Evolutionary conservation across 2,888 invertebrate genomes (phyloP), one percentile per base, ranked within the genome.

Genomic region (Tromatobia lineatoria): DNA sequence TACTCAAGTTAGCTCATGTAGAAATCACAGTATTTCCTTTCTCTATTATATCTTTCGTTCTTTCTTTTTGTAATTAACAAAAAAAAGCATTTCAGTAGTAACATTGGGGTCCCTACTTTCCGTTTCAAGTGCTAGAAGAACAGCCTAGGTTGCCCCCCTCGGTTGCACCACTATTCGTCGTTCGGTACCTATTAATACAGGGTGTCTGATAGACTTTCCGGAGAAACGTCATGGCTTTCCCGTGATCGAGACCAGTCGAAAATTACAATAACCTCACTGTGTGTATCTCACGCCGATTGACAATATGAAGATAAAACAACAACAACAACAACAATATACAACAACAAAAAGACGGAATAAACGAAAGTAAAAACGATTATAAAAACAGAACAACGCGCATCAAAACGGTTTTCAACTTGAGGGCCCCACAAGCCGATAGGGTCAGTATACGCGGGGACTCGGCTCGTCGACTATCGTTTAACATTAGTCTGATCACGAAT

Each of bases 111-210:
- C 92, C 94, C 94, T 95, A 94, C 95, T 95, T 95, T 94, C 94
- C 93, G 93, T 94, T 94, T 93, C 89, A 92, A 94, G 96, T 96
- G 96, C 96, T 96, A 96, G 96, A 96, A 96, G 95, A 96, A 96
- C 96, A 95, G 95, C 95, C 95, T 95, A 94, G 94, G 93, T 94
- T 94, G 94, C 94, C 94, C 94, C 93, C 94, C 94, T 93, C 92
- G 91, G 92, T 92, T 90, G 92, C 93, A 93, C 94, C 95, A 95
- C 95, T 95, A 83, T 86, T 89, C 86, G 82, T 87, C 77, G 85
- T 80, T 86, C 84, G 88, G 87, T 88, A 84, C 83, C 83, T 87
- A 85, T 80, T 83, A 64, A 86, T 87, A 89, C 89, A 88, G 89
- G 87, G 88, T 89, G 89, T 88, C 89, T 89, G 89, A 89, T 89